Evolutionary conservation across 2,113 vertebrate genomes (phyloP).

Genomic region (Arizona elegans): DNA sequence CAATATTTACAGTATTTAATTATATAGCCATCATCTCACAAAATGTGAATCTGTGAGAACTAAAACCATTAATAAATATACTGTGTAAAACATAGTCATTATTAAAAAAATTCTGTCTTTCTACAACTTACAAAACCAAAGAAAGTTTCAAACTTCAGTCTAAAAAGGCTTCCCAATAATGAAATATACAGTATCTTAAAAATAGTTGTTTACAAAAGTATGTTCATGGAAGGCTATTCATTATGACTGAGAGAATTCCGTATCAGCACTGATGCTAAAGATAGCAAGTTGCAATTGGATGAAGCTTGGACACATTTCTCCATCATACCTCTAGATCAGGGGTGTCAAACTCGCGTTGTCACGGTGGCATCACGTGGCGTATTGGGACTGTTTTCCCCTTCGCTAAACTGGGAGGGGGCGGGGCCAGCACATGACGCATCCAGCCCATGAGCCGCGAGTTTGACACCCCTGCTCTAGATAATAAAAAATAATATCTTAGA

Average conservation of each 20-base stretch:
- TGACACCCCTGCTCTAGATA: no score
- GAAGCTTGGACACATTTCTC: background rate
- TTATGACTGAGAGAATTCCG: background rate
- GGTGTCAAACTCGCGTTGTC: no score
- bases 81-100: background rate
- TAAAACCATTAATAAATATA: background rate
- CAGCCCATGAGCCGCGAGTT: no score
- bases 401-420: no score
- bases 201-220: background rate
- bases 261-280: background rate
- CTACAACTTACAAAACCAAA: background rate
- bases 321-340: background rate
- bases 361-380: no score
- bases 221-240: background rate
- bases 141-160: background rate
- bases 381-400: no score
- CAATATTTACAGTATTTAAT: background rate
- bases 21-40: background rate
- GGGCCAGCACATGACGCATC: no score
- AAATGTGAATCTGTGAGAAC: background rate
- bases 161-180: background rate
- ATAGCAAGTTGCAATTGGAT: background rate
- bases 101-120: background rate
- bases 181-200: background rate
- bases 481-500: background rate